Conservation (phyloP, 2,113 vertebrate species). For the Cephalopterus ornatus region DNA sequence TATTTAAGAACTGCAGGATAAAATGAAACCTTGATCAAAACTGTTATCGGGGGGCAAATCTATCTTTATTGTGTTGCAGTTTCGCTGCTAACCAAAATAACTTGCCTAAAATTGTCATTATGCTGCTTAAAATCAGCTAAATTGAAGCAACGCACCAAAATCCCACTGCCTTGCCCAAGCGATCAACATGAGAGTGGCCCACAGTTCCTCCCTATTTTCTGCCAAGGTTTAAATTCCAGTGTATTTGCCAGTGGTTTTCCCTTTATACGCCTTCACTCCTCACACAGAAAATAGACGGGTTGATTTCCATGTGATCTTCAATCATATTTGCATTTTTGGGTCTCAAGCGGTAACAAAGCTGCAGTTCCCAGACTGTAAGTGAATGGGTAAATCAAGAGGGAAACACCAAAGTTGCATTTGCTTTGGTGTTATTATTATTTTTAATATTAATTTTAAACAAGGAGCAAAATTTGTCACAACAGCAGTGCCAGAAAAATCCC, state of each 20-base stretch:
- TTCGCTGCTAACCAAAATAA: not conserved
- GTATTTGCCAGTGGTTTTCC: not conserved
- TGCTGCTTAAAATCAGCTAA: not conserved
- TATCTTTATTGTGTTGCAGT: not conserved
- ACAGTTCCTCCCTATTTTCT: not conserved
- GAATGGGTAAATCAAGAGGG: not conserved
- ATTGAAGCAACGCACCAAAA: not conserved
- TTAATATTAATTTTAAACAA: not conserved
- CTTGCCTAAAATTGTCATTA: not conserved
- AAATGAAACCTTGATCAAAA: slow-evolving; percentile 36
- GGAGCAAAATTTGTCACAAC: not conserved
- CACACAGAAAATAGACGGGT: not conserved
- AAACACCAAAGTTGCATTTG: not conserved
- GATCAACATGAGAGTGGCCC: not conserved
- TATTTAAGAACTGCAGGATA: not conserved
- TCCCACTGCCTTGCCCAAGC: not conserved
- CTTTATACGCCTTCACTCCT: not conserved
- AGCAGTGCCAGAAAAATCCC: not conserved
- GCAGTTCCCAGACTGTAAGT: not conserved
- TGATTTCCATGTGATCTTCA: not conserved
- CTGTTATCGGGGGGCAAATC: not conserved
- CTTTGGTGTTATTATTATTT: not conserved
- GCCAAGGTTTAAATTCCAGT: not conserved
- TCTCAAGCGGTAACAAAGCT: not conserved
- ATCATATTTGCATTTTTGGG: not conserved